Evolutionary conservation across 2,797 vertebrate species (phyloP), one percentile per base, ranked within the genome.

Genomic region (Acridotheres tristis): DNA sequence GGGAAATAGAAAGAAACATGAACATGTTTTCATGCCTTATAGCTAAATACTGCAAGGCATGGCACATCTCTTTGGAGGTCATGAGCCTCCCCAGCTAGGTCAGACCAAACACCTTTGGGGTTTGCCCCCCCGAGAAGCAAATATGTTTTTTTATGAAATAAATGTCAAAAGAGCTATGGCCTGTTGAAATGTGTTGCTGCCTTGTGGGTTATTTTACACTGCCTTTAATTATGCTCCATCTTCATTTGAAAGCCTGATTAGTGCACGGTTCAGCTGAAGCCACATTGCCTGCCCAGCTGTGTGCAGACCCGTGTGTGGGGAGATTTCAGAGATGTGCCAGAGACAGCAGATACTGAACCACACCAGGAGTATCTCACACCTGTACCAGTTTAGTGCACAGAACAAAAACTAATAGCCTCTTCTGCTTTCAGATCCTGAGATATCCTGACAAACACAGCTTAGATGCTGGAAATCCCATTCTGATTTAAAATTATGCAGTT

Each of bases 151-250:
- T 36, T 12, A 63, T 73, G 3, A 84, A 73, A 87, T 14, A 91
- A 94, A 94, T 94, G 90, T 82, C 92, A 92, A 82, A 90, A 93
- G 83, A 88, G 50, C 73, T 86, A 50, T 0, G 8, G 76, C 26
- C 58, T 91, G 58, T 53, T 94, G 74, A 86, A 94, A 86, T 86
- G 74, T 62, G 69, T 73, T 78, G 54, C 38, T 91, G 77, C 88
- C 89, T 94, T 79, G 89, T 85, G 85, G 83, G 71, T 79, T 79
- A 86, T 76, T 95, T 92, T 95, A 89, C 92, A 67, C 45, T 67
- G 91, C 36, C 55, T 95, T 96, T 96, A 96, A 96, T 95, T 95
- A 91, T 40, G 48, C 71, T 94, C 63, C 67, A 88, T 84, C 82
- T 93, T 91, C 77, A 88, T 86, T 71, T 73, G 76, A 85, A 94